Base-by-base conservation (phyloP, 2,888 invertebrate genomes). In the Molanna angustata region DNA sequence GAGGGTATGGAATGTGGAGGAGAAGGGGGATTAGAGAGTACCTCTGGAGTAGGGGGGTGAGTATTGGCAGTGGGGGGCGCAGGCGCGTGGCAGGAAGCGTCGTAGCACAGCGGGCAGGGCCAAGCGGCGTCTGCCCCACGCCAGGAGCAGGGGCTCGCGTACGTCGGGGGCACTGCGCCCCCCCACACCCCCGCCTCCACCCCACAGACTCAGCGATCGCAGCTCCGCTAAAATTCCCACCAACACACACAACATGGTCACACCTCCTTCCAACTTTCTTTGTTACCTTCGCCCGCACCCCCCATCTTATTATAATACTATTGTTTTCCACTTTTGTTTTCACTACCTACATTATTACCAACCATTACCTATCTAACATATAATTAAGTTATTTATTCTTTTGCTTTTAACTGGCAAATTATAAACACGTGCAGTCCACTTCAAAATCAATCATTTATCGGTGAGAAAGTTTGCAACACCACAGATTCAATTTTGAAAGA, bases 31-130 rank as follows among this genome's bases (percentile, higher is more conserved):
- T 37, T 9, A 3, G 16, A 13, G 37, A 18, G 73, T 84, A 85
- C 84, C 84, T 85, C 84, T 76, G 68, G 79, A 76, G 79, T 84
- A 84, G 71, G 84, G 83, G 68, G 82, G 83, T 73, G 82, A 80
- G 62, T 82, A 80, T 76, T 82, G 82, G 69, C 73, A 82, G 80
- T 83, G 83, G 74, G 83, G 83, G 71, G 78, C 79, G 81, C 84
- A 84, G 75, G 83, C 82, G 76, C 82, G 79, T 72, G 84, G 83
- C 76, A 84, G 82, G 79, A 84, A 79, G 69, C 76, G 71, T 61
- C 76, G 73, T 69, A 76, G 76, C 69, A 76, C 69, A 62, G 69
- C 68, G 67, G 71, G 74, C 67, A 76, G 73, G 46, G 67, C 73
- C 69, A 71, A 72, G 70, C 68, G 71, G 40, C 42, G 51, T 46